Percentiles rank a stretch among this genome's conserved stretches.
Conservation (phyloP, 1,140 invertebrate species). For the Tetranychus cinnabarinus region DNA sequence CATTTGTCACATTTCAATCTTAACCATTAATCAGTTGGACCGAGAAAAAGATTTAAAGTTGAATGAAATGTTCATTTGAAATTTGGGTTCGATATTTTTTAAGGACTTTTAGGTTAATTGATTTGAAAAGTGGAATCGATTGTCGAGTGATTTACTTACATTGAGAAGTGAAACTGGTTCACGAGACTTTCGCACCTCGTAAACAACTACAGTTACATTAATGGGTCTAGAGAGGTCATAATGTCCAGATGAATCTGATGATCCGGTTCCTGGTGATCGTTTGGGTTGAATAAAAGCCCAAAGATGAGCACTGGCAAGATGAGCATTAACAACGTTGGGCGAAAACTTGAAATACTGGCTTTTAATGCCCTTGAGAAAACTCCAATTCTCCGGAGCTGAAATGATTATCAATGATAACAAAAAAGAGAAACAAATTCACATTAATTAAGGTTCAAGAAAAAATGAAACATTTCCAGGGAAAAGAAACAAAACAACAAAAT, state of each 20-base stretch:
- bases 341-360: conserved; percentile 32
- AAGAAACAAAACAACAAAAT: too few relatives aligned
- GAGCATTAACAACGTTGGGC: conserved; percentile 27
- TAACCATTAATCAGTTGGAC: too few relatives aligned
- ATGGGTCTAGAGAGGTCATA: conserved; percentile 8
- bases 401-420: too few relatives aligned
- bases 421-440: too few relatives aligned
- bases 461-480: too few relatives aligned
- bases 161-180: conserved; percentile 9
- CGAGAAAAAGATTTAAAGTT: background rate
- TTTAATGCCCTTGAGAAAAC: conserved; percentile 14
- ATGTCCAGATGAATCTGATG: background rate
- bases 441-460: too few relatives aligned
- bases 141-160: background rate
- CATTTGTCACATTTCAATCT: too few relatives aligned
- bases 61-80: background rate
- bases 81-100: background rate
- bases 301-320: conserved; percentile 26
- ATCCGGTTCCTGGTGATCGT: background rate
- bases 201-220: conserved; percentile 15
- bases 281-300: conserved; percentile 26
- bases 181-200: conserved; percentile 6
- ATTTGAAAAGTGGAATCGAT: background rate
- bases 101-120: background rate
- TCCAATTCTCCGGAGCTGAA: background rate